These are phyloP conservation scores for Dinocampus coccinellae DNA, from an alignment of 2,888 invertebrate species.

Conservation along the genomic window DNA sequence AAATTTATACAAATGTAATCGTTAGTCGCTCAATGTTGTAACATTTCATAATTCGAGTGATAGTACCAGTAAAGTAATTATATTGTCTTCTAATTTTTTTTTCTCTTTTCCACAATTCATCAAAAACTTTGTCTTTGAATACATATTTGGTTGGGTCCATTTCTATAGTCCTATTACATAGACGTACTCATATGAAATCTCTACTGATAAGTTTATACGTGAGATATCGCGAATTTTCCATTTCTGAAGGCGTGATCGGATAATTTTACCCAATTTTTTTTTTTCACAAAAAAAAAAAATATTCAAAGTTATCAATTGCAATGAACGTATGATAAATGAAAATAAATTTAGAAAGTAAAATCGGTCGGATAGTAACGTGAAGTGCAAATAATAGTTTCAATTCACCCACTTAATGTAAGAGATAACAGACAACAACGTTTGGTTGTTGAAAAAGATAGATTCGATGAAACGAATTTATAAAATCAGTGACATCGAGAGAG, in stretches of 20 bases:
- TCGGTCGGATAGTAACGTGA: slow-evolving; percentile 14
- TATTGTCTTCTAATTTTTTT: slow-evolving; percentile 60
- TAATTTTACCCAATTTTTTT: too few species aligned
- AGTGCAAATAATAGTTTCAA: slow-evolving; percentile 41
- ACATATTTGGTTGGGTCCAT: slow-evolving; percentile 62
- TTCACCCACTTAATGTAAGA: slow-evolving; percentile 37
- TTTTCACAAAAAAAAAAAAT: too few species aligned
- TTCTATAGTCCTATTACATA: slow-evolving; percentile 31
- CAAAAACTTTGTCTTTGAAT: too few species aligned
- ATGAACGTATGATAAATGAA: background rate
- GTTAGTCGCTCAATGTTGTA: slow-evolving; percentile 50
- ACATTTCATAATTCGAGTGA: slow-evolving; percentile 65
- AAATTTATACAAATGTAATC: slow-evolving; percentile 46
- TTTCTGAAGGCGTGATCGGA: too few species aligned
- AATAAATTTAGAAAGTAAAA: slow-evolving; percentile 45
- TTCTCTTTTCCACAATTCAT: slow-evolving; percentile 63
- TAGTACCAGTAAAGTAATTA: slow-evolving; percentile 56
- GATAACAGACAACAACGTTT: slow-evolving; percentile 14
- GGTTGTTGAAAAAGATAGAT: background rate
- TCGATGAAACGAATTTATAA: background rate
- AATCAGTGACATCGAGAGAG: slow-evolving; percentile 9
- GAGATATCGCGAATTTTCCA: background rate
- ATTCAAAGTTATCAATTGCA: background rate
- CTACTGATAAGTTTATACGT: slow-evolving; percentile 16
- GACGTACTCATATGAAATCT: slow-evolving; percentile 5